These are phyloP conservation scores for Microctonus aethiopoides DNA, from an alignment of 2,888 invertebrate species.

Conservation along the genomic window DNA sequence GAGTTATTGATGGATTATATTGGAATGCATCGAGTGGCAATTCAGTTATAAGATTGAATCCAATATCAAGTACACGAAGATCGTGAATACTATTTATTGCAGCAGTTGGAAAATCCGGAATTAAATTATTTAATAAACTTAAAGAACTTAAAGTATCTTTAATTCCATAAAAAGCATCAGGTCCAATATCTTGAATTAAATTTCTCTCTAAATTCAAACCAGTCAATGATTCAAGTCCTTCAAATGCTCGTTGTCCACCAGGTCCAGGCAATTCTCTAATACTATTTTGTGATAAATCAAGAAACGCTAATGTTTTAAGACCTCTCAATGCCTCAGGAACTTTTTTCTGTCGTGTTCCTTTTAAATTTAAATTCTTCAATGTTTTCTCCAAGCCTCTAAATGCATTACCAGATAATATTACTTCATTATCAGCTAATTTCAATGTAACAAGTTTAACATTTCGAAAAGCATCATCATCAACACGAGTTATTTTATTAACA, in stretches of 20 bases:
- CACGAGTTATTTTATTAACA: constrained; percentile 78
- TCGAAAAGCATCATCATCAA: constrained; percentile 82
- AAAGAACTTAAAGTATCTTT: constrained; percentile 86
- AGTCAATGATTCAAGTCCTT: constrained; percentile 83
- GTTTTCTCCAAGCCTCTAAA: constrained; percentile 84
- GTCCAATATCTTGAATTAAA: constrained; percentile 81
- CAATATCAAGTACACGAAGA: constrained; percentile 87
- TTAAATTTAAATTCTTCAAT: constrained; percentile 88
- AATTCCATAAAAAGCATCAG: constrained; percentile 83
- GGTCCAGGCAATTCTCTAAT: constrained; percentile 83
- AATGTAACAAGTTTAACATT: constrained; percentile 83
- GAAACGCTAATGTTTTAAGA: constrained; percentile 82
- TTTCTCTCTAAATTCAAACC: constrained; percentile 91
- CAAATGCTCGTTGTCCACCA: constrained; percentile 76
- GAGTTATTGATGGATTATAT: constrained; percentile 85
- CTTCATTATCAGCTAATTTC: constrained; percentile 89
- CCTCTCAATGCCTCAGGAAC: constrained; percentile 85
- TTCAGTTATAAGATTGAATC: constrained; percentile 88
- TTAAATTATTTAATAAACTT: constrained; percentile 87
- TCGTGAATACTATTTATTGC: constrained; percentile 83
- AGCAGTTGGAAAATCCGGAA: constrained; percentile 86
- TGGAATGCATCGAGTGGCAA: constrained; percentile 83
- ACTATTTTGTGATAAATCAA: constrained; percentile 90
- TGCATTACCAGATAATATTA: constrained; percentile 77
- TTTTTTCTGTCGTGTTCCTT: constrained; percentile 83